These are phyloP conservation scores for Camponotus vicinus DNA, from an alignment of 1,140 invertebrate species.

Conservation along the genomic window DNA sequence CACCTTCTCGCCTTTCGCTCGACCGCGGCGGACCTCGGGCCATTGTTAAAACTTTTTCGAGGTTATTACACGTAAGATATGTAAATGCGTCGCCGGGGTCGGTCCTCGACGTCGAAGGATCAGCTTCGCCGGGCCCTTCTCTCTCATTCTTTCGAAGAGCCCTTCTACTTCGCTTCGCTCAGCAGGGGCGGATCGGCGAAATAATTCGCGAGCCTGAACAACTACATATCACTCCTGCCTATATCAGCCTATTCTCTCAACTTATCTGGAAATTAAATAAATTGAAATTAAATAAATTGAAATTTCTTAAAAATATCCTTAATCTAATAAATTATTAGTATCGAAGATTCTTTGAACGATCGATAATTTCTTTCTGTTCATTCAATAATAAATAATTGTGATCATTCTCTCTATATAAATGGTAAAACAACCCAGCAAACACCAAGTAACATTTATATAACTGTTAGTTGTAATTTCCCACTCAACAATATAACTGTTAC, in stretches of 20 bases:
- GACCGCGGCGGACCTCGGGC: conserved; percentile 44
- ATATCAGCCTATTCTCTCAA: neutral
- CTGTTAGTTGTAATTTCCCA: no score
- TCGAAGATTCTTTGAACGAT: neutral
- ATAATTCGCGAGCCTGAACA: conserved; percentile 46
- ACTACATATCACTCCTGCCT: neutral
- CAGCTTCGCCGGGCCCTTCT: conserved; percentile 66
- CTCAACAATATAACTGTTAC: no score
- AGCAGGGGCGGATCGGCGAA: conserved; percentile 68
- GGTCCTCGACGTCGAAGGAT: conserved; percentile 73
- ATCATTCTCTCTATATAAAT: neutral
- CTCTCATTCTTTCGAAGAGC: conserved; percentile 60
- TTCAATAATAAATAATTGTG: neutral
- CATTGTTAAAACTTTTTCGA: conserved; percentile 78
- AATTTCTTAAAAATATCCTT: neutral
- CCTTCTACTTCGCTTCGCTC: conserved; percentile 67
- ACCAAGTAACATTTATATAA: no score
- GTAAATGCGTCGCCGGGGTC: conserved; percentile 75
- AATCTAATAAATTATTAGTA: neutral
- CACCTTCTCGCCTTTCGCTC: conserved; percentile 47
- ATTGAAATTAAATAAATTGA: neutral
- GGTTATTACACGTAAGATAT: conserved; percentile 78
- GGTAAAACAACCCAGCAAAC: neutral
- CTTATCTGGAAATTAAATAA: neutral
- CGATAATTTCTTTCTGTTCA: neutral